Evolutionary conservation across 2,113 vertebrate genomes (phyloP).

Genomic region (Symphodus melops): DNA sequence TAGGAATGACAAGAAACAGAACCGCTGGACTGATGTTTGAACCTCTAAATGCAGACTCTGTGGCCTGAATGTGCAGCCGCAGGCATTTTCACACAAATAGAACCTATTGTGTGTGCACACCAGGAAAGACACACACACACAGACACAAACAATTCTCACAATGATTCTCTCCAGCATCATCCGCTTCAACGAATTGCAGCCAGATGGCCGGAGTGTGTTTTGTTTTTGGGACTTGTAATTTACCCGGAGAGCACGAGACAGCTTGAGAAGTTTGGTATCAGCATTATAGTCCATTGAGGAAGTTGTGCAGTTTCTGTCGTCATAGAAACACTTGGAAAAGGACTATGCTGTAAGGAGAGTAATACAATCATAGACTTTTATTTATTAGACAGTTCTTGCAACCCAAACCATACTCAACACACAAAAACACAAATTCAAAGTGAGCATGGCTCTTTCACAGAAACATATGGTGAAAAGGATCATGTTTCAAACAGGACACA

Average conservation of each 20-base stretch:
- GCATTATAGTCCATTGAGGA: constrained; percentile 14
- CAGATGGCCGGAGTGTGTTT: constrained; percentile 43
- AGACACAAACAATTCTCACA: constrained; percentile 52
- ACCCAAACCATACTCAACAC: no score
- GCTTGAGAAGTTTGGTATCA: constrained; percentile 46
- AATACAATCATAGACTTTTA: constrained; percentile 1
- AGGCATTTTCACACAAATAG: constrained; percentile 70
- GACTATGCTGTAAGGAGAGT: background rate
- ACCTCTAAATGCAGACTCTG: constrained; percentile 60
- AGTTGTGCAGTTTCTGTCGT: background rate
- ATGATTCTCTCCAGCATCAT: constrained; percentile 40
- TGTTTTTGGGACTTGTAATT: constrained; percentile 13
- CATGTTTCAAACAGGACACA: background rate
- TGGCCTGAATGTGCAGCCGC: constrained; percentile 54
- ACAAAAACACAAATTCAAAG: background rate
- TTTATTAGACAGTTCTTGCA: background rate
- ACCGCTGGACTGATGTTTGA: constrained; percentile 39
- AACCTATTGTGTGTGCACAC: constrained; percentile 45
- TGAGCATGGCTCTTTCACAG: constrained; percentile 10
- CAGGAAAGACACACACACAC: constrained; percentile 59
- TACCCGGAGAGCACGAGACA: constrained; percentile 26
- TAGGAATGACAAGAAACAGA: constrained; percentile 40
- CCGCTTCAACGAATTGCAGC: constrained; percentile 58
- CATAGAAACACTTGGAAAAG: no score
- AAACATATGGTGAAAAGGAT: background rate